phyloP scores from a whole-genome alignment of 1,140 invertebrate species.

The Lepidurus couesii region DNA sequence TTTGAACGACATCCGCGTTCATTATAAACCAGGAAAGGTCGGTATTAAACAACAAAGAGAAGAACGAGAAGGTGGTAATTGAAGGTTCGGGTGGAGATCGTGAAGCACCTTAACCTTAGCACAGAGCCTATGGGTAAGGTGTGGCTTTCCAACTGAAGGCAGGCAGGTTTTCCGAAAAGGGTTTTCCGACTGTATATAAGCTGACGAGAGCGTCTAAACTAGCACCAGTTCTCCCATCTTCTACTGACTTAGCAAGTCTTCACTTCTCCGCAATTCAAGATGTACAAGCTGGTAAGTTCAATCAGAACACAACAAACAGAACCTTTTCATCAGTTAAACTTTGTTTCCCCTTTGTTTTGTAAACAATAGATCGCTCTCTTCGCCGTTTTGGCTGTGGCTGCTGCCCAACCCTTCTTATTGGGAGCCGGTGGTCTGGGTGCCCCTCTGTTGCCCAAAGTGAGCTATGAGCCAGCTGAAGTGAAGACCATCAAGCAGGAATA shows the following conservation, averaged over 20 bases:
- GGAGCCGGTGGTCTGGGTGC: conserved; percentile 35
- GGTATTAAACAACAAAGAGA: neutral
- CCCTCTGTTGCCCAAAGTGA: conserved; percentile 40
- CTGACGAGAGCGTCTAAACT: neutral
- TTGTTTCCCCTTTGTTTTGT: neutral
- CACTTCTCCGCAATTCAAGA: conserved; percentile 23
- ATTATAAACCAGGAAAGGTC: neutral
- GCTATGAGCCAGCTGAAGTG: conserved; percentile 39
- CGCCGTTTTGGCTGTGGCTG: conserved; percentile 24
- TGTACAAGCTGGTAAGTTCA: conserved; percentile 28
- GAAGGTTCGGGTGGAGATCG: neutral
- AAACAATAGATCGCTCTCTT: neutral
- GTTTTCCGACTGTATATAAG: neutral
- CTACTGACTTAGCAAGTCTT: neutral
- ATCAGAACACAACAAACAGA: neutral
- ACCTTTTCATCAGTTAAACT: neutral
- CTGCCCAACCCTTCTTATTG: conserved; percentile 33
- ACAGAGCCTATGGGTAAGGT: conserved; percentile 9
- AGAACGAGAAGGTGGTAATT: neutral
- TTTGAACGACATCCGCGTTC: neutral
- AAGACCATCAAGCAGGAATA: conserved; percentile 41
- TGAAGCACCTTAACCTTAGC: neutral
- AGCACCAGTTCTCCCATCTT: neutral
- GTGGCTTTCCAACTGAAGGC: neutral
- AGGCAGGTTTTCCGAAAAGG: neutral